Base-by-base conservation (phyloP, 2,888 invertebrate species). In the Stenotaenia linearis region DNA sequence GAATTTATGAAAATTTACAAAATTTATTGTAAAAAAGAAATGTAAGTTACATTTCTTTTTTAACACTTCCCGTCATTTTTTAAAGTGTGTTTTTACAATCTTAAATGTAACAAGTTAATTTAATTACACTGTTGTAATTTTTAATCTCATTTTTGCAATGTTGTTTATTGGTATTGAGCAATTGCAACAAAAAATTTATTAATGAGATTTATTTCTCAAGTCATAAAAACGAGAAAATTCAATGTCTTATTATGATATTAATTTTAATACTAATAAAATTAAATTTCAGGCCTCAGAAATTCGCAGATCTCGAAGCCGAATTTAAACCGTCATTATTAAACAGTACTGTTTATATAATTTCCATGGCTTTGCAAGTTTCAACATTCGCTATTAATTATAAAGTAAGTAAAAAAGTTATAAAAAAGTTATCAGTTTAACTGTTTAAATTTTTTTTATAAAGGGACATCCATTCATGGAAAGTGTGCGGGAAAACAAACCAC, bases 381-480 rank as follows among this genome's bases (percentile, higher is more conserved):
- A 99, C 99, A 12, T 99, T 99, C 88, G 98, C 97, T 80, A 96
- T 99, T 80, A 99, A 99, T 88, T 99, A 99, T 86, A 92, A 97
- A 90, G 98, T 98, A 88, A 87, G 86, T 77, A 37, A 9, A 32
- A 75, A 21, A 5, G 25, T 4, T 74, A 18, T 74, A 12, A 21
- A 74, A 18, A 6, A 74, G 18, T 15, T 1, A 6, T 2, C 3
- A 7, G 9, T 9, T 7, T 75, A 21, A 75, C 30, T 75, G 28
- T 77, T 7, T 56, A 21, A 25, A 76, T 25, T 80, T 83, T 81
- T 83, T 80, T 82, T 84, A 86, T 86, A 18, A 86, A 98, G 97
- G 99, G 99, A 6, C 93, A 96, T 86, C 99, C 99, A 1, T 99
- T 96, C 85, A 99, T 99, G 99, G 98, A 98, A 87, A 95, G 96